phyloP scores from a whole-genome alignment of 2,888 invertebrate species.

The Brachyptera putata region DNA sequence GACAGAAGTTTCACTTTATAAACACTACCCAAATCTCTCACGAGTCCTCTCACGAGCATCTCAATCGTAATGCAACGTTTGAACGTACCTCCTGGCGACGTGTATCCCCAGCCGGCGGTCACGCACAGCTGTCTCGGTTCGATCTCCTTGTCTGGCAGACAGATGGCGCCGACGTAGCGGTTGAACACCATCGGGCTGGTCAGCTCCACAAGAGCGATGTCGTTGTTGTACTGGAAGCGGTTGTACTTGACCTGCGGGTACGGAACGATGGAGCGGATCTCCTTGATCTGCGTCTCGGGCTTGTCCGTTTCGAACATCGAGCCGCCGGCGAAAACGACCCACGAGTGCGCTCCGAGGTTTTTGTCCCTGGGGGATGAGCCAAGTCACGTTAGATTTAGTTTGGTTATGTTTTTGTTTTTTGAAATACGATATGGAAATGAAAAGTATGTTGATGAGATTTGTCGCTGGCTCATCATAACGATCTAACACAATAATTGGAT shows the following conservation, averaged over 20 bases:
- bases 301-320: conserved; percentile 40
- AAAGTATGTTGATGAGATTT: neutral
- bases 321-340: conserved; percentile 37
- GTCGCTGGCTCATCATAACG: too few species aligned
- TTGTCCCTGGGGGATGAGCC: conserved; percentile 36
- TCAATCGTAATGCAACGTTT: too few species aligned
- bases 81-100: conserved; percentile 46
- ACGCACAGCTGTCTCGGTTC: conserved; percentile 51
- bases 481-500: too few species aligned
- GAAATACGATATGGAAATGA: neutral
- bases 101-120: conserved; percentile 57
- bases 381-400: too few species aligned
- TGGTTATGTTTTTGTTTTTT: neutral
- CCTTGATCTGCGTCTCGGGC: conserved; percentile 39
- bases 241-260: conserved; percentile 55
- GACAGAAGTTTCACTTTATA: too few species aligned
- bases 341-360: conserved; percentile 34
- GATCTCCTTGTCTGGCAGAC: conserved; percentile 50
- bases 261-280: conserved; percentile 45
- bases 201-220: conserved; percentile 55
- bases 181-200: conserved; percentile 47
- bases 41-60: too few species aligned
- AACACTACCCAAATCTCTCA: too few species aligned
- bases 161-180: conserved; percentile 53
- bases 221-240: conserved; percentile 54